Percentiles rank a stretch among this genome's conserved stretches.
These are phyloP conservation scores for Platalea minor DNA, from an alignment of 2,797 vertebrate genomes.

Conservation along the genomic window DNA sequence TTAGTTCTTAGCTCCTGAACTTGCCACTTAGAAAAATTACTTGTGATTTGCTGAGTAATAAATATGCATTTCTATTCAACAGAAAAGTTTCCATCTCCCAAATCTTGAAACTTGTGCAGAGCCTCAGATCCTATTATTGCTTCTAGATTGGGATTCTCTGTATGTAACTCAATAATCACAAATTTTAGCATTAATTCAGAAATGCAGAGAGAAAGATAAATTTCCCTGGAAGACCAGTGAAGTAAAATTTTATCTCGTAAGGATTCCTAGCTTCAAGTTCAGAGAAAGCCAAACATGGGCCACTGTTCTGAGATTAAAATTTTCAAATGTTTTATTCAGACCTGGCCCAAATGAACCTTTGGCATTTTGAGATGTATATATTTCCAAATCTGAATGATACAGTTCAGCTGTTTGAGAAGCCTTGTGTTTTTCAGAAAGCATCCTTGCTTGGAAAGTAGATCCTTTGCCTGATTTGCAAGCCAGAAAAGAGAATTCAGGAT, in stretches of 20 bases:
- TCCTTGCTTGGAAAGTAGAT: neutral
- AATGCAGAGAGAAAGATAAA: neutral
- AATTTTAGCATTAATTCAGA: neutral
- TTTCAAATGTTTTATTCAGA: neutral
- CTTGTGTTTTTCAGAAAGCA: neutral
- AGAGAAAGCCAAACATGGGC: neutral
- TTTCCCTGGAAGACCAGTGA: neutral
- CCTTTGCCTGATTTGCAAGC: neutral
- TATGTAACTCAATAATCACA: neutral
- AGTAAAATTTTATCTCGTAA: neutral
- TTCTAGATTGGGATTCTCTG: neutral
- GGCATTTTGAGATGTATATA: neutral
- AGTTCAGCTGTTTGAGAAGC: neutral
- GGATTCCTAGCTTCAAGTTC: neutral
- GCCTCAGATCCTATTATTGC: neutral
- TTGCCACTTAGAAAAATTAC: slow-evolving; percentile 37
- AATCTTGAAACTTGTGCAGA: neutral
- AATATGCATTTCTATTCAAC: neutral
- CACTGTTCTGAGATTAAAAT: neutral
- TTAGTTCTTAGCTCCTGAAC: slow-evolving; percentile 27
- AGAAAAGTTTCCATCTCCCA: slow-evolving; percentile 5
- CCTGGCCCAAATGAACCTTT: neutral
- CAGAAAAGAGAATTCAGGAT: neutral
- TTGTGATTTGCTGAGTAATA: slow-evolving; percentile 23
- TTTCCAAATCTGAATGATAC: neutral